Conservation (phyloP, 2,113 vertebrate species). For the Beaufortia kweichowensis region DNA sequence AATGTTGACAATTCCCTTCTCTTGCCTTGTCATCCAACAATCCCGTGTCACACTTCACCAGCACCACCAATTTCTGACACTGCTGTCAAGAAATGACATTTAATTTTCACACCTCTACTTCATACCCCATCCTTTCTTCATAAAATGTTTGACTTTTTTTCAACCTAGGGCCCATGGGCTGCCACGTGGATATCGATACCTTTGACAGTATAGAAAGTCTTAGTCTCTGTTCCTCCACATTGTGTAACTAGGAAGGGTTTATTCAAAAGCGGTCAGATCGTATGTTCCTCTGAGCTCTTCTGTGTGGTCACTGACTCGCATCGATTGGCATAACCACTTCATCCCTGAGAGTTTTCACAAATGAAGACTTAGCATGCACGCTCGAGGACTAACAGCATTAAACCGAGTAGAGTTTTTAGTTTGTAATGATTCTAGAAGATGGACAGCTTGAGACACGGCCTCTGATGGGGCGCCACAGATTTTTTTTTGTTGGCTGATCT, state of each 20-base stretch:
- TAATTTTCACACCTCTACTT: constrained; percentile 74
- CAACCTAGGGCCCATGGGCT: constrained; percentile 54
- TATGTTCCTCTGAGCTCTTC: constrained; percentile 10
- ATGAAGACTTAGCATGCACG: constrained; percentile 38
- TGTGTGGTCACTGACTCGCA: constrained; percentile 17
- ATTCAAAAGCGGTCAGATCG: constrained; percentile 53
- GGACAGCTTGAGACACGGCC: constrained; percentile 12
- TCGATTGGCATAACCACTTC: constrained; percentile 36
- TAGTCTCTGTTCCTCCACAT: constrained; percentile 53
- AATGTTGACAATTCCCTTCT: constrained; percentile 75
- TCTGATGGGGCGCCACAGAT: constrained; percentile 60
- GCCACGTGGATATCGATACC: constrained; percentile 65
- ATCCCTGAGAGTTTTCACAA: constrained; percentile 15
- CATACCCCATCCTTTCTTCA: constrained; percentile 64
- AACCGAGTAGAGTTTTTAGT: constrained; percentile 27
- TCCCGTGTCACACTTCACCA: constrained; percentile 75
- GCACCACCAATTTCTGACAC: constrained; percentile 73
- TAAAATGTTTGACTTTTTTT: constrained; percentile 49
- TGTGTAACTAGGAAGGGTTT: constrained; percentile 54
- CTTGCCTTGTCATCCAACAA: constrained; percentile 74
- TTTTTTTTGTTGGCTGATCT: constrained; percentile 62
- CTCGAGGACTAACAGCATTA: constrained; percentile 14
- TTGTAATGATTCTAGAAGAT: not conserved
- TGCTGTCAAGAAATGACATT: constrained; percentile 76
- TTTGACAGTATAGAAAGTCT: constrained; percentile 63